A percentile compares a stretch with the other conserved stretches of the same genome.
Conservation (phyloP, 2,888 invertebrate genomes). For the Gerris lacustris region DNA sequence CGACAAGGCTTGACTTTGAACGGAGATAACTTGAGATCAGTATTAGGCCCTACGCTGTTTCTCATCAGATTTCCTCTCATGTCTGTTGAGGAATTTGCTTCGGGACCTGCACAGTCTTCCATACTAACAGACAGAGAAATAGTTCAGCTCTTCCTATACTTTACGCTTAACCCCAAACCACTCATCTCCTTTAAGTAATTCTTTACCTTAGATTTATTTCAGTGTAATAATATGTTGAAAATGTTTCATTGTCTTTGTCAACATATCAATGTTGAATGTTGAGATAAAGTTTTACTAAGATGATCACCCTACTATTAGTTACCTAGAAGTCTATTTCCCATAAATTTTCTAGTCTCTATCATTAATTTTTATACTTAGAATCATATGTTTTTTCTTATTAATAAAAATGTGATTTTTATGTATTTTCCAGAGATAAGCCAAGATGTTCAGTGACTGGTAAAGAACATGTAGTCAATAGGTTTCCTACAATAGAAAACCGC, state of each 20-base stretch:
- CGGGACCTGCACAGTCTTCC: constrained; percentile 61
- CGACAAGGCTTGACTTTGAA: constrained; percentile 52
- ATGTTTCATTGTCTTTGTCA: too few species aligned
- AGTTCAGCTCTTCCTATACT: constrained; percentile 57
- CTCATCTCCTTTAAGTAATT: constrained; percentile 49
- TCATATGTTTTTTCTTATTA: too few species aligned
- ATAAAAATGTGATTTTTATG: too few species aligned
- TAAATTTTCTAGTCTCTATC: too few species aligned
- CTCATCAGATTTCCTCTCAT: constrained; percentile 70
- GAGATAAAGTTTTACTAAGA: neutral
- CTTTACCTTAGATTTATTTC: too few species aligned
- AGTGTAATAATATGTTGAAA: too few species aligned
- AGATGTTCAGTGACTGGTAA: constrained; percentile 67
- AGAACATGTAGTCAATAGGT: constrained; percentile 53
- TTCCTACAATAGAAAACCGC: constrained; percentile 61
- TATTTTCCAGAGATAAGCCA: constrained; percentile 44
- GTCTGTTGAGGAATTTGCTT: constrained; percentile 74
- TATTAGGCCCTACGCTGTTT: constrained; percentile 56
- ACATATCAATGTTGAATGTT: neutral
- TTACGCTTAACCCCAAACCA: constrained; percentile 64
- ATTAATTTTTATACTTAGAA: too few species aligned
- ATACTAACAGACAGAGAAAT: constrained; percentile 63
- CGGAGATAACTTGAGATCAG: constrained; percentile 54
- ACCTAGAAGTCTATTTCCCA: too few species aligned
- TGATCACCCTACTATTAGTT: too few species aligned